Conservation (phyloP, 2,797 vertebrate genomes). For the Naso thynnoides region DNA sequence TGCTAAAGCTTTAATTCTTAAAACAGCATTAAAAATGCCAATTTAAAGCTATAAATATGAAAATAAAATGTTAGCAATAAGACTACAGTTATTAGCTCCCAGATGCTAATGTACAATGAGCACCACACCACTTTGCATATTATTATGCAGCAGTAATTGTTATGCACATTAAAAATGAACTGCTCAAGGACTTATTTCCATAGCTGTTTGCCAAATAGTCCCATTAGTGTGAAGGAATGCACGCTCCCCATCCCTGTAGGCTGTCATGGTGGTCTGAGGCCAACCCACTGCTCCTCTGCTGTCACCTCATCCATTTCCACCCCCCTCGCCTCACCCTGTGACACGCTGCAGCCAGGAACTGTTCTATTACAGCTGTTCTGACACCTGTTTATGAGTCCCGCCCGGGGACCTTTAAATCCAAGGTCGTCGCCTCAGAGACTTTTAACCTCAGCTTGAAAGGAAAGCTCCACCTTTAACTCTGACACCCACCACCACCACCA, state of each 20-base stretch:
- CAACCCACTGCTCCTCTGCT: slow-evolving; percentile 10
- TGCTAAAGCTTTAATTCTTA: not conserved
- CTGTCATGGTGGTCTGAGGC: slow-evolving; percentile 47
- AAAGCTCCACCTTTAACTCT: slow-evolving; percentile 50
- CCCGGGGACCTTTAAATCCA: slow-evolving; percentile 47
- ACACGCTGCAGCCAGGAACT: slow-evolving; percentile 34
- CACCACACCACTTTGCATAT: not conserved
- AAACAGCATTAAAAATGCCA: not conserved
- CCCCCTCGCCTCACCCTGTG: not conserved
- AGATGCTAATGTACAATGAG: slow-evolving; percentile 1
- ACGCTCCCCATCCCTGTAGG: slow-evolving; percentile 30
- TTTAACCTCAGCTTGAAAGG: slow-evolving; percentile 58
- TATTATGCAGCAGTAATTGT: slow-evolving; percentile 35
- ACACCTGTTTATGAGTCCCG: slow-evolving; percentile 65
- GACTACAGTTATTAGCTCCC: not conserved
- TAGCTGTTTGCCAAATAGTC: slow-evolving; percentile 35
- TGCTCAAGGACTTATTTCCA: slow-evolving; percentile 27
- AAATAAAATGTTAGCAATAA: not conserved
- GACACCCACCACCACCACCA: not conserved
- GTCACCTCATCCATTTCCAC: slow-evolving; percentile 20
- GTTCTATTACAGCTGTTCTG: slow-evolving; percentile 64
- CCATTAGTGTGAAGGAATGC: slow-evolving; percentile 53
- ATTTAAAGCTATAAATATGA: slow-evolving; percentile 7
- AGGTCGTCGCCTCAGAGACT: slow-evolving; percentile 59
- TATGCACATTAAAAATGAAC: slow-evolving; percentile 26